Evolutionary conservation across 2,113 vertebrate species (phyloP).

Genomic region (Tor tambroides): DNA sequence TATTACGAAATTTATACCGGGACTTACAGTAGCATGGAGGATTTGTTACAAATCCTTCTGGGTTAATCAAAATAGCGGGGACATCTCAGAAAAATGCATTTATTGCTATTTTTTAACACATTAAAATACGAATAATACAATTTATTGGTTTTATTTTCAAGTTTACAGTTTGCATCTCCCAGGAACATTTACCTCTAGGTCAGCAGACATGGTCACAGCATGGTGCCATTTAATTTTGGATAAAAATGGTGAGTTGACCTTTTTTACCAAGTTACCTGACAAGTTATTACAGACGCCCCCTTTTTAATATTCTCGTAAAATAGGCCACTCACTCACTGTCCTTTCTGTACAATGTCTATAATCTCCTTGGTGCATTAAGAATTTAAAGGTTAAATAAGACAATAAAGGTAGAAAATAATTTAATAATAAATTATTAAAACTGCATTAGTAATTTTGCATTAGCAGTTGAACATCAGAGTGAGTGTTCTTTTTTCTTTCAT

Average conservation of each 20-base stretch:
- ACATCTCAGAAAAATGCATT: not conserved
- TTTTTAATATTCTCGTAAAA: not conserved
- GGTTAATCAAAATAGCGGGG: not conserved
- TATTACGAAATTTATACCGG: not conserved
- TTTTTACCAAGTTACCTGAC: not conserved
- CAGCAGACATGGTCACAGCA: not conserved
- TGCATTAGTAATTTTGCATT: no score
- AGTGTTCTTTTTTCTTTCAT: no score
- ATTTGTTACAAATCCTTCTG: not conserved
- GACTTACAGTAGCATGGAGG: not conserved
- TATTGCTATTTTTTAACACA: not conserved
- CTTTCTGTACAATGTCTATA: not conserved
- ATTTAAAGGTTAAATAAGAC: not conserved
- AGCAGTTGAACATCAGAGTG: not conserved
- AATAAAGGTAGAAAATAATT: not conserved
- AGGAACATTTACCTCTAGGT: not conserved
- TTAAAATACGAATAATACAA: no score
- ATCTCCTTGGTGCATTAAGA: not conserved
- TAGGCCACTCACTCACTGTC: not conserved
- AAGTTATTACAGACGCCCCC: not conserved
- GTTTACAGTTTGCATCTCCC: not conserved
- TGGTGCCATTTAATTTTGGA: not conserved
- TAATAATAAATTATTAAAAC: not conserved
- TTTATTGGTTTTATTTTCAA: not conserved
- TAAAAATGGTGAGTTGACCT: not conserved